These are phyloP conservation scores for Dicentrarchus labrax DNA, from an alignment of 2,113 vertebrate genomes.

Conservation along the genomic window DNA sequence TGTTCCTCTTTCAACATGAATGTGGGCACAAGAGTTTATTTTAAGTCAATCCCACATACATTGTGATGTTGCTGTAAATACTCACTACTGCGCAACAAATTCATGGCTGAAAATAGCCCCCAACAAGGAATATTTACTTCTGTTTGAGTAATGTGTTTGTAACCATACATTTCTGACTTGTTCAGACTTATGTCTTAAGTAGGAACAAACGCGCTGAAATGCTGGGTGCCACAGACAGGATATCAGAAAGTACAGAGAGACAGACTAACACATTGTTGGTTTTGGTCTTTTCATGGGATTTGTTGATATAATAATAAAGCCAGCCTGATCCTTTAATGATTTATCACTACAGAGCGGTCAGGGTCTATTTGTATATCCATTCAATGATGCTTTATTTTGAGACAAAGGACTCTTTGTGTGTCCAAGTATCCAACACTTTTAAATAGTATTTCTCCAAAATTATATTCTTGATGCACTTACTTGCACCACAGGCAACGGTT, in stretches of 20 bases:
- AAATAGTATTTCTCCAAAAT: not conserved
- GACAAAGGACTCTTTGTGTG: not conserved
- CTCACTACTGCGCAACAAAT: not conserved
- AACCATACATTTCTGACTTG: not conserved
- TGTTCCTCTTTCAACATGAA: conserved; percentile 15
- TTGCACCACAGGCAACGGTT: not conserved
- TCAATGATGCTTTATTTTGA: not conserved
- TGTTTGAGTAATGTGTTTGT: not conserved
- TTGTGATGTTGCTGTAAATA: conserved; percentile 4
- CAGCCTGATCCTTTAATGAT: not conserved
- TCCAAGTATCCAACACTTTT: not conserved
- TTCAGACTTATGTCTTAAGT: not conserved
- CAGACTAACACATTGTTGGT: not conserved
- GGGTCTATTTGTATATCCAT: not conserved
- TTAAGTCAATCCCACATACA: conserved; percentile 14
- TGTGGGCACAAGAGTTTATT: conserved; percentile 12
- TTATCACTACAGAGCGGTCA: not conserved
- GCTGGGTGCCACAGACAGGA: not conserved
- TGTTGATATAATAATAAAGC: not conserved
- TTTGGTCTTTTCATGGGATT: conserved; percentile 2
- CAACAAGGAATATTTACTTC: not conserved
- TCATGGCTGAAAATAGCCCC: conserved; percentile 3
- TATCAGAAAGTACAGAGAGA: not conserved
- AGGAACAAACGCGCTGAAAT: not conserved
- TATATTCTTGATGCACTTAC: not conserved